Conservation (phyloP, 2,888 invertebrate genomes). For the Tribolium freemani region DNA sequence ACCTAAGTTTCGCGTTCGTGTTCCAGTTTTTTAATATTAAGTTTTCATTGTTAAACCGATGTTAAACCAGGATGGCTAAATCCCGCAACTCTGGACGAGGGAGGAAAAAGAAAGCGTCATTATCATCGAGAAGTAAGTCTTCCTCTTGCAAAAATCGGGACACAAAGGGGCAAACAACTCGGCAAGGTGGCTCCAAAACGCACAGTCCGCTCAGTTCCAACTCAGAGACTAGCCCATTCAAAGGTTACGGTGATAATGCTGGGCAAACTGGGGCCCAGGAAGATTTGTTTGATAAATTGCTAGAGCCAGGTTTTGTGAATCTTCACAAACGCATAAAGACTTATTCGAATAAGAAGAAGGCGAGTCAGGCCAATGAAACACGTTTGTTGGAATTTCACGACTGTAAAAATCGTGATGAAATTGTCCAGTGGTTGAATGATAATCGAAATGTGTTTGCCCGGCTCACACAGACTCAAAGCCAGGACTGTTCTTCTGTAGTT, state of each 20-base stretch:
- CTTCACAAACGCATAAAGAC: slow-evolving; percentile 20
- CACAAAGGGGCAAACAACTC: neutral
- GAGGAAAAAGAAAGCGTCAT: neutral
- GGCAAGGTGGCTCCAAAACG: neutral
- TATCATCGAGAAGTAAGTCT: neutral
- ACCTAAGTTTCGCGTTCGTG: neutral
- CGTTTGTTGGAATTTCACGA: slow-evolving; percentile 48
- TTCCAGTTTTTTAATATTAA: neutral
- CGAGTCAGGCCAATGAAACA: slow-evolving; percentile 34
- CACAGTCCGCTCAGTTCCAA: neutral
- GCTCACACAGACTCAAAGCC: slow-evolving; percentile 51
- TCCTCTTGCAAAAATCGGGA: neutral
- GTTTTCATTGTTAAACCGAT: neutral
- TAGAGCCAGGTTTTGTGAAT: neutral
- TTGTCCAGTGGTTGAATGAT: slow-evolving; percentile 57
- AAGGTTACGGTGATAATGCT: neutral
- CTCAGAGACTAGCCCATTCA: slow-evolving; percentile 14
- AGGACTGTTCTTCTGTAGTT: neutral
- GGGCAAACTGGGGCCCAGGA: neutral
- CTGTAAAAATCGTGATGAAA: slow-evolving; percentile 44
- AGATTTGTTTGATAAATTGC: slow-evolving; percentile 20
- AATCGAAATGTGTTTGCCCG: slow-evolving; percentile 55
- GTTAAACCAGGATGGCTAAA: neutral
- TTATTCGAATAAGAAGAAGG: slow-evolving; percentile 44
- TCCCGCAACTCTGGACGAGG: neutral